A percentile compares a stretch with the other conserved stretches of the same genome.
These are phyloP conservation scores for Zootoca vivipara DNA, from an alignment of 2,113 vertebrate species.

Conservation along the genomic window DNA sequence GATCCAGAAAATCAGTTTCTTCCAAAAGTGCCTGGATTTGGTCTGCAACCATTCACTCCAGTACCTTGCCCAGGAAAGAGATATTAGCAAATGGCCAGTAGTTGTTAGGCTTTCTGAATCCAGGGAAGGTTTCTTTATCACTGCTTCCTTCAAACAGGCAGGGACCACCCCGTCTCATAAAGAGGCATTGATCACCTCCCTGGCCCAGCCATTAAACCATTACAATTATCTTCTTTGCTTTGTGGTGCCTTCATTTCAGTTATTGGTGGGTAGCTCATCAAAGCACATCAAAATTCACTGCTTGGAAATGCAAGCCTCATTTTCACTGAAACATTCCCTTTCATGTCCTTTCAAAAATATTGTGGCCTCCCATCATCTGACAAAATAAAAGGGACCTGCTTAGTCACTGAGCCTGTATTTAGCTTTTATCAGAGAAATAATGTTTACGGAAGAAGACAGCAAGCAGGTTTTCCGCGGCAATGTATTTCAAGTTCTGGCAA, in stretches of 20 bases:
- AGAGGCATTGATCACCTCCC: too few species aligned
- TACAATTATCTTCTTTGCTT: neutral
- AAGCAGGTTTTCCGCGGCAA: slow-evolving; percentile 1
- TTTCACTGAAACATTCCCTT: slow-evolving; percentile 12
- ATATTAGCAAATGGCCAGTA: too few species aligned
- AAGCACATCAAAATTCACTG: slow-evolving; percentile 7
- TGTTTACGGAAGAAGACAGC: slow-evolving; percentile 36
- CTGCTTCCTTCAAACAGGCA: too few species aligned
- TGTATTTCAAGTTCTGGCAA: slow-evolving; percentile 9
- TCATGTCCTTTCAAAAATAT: slow-evolving; percentile 42
- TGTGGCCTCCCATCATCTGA: slow-evolving; percentile 1
- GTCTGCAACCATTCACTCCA: too few species aligned
- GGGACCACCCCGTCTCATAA: too few species aligned
- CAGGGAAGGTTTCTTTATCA: too few species aligned
- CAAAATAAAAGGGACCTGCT: slow-evolving; percentile 44
- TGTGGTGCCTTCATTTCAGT: neutral
- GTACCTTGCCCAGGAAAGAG: too few species aligned
- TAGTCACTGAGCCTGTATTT: slow-evolving; percentile 25
- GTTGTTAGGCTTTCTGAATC: too few species aligned
- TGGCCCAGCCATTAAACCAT: neutral
- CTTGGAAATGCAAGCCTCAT: slow-evolving; percentile 2
- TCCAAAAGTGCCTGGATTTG: too few species aligned
- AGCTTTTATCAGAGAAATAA: slow-evolving; percentile 45
- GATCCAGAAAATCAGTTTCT: too few species aligned
- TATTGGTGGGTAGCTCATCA: neutral